Percentiles rank a stretch among this genome's conserved stretches.
Evolutionary conservation across 2,888 invertebrate genomes (phyloP).

Genomic region (Holacanthella duospinosa): DNA sequence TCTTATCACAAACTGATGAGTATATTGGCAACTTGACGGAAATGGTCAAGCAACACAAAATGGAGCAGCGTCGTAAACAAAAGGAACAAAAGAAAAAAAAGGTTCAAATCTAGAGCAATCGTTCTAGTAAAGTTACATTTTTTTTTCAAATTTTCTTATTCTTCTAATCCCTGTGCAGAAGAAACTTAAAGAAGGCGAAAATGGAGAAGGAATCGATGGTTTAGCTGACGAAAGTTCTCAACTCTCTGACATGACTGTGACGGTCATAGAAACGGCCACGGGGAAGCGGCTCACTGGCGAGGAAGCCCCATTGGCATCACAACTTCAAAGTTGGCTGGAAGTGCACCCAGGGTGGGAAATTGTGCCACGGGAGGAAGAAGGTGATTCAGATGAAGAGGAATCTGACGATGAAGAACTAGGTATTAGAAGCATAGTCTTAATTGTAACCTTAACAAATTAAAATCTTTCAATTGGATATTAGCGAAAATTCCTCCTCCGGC

Average conservation of each 20-base stretch:
- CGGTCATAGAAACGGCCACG: constrained; percentile 76
- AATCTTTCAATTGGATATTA: not conserved
- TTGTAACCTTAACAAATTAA: not conserved
- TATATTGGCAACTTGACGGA: constrained; percentile 94
- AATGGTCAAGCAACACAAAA: constrained; percentile 92
- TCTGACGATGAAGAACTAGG: constrained; percentile 45
- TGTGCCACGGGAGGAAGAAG: constrained; percentile 47
- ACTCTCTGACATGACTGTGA: constrained; percentile 69
- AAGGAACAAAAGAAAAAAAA: constrained; percentile 69
- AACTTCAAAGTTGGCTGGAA: constrained; percentile 76
- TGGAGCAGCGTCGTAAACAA: constrained; percentile 80
- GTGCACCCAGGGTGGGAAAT: constrained; percentile 91
- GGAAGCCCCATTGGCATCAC: constrained; percentile 75
- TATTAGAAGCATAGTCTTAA: not conserved
- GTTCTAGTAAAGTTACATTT: constrained; percentile 13
- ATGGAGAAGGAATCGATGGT: constrained; percentile 42
- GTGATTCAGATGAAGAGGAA: constrained; percentile 42
- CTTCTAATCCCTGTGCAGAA: constrained; percentile 42
- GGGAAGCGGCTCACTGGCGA: constrained; percentile 56
- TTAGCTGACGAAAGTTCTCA: constrained; percentile 49
- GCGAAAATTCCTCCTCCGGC: constrained; percentile 19
- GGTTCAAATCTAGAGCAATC: too few species aligned
- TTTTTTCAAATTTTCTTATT: constrained; percentile 2
- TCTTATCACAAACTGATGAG: constrained; percentile 95
- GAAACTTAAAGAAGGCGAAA: constrained; percentile 57